Percentiles rank a stretch among this genome's conserved stretches.
Evolutionary conservation across 1,140 invertebrate species (phyloP).

Genomic region (Drosophila ficusphila): DNA sequence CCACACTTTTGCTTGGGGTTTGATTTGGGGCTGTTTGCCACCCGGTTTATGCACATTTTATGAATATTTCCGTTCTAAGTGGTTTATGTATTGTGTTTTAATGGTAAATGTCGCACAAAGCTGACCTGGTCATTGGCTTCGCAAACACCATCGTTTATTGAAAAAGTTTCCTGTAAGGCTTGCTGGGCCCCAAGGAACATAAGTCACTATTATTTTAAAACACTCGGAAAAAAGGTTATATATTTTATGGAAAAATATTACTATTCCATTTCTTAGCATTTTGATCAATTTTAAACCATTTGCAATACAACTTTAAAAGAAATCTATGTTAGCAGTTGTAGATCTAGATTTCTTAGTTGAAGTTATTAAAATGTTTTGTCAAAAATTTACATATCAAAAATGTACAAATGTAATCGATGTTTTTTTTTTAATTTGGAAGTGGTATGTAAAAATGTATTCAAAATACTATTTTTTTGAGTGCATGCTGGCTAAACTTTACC

Average conservation of each 20-base stretch:
- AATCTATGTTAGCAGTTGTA: no score
- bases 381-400: no score
- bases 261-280: no score
- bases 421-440: no score
- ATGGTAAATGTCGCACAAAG: conserved; percentile 21
- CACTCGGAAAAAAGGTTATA: conserved; percentile 11
- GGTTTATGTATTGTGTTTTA: conserved; percentile 27
- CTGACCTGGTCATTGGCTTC: conserved; percentile 17
- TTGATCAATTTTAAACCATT: no score
- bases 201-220: conserved; percentile 26
- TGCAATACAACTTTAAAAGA: no score
- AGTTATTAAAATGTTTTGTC: no score
- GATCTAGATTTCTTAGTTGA: no score
- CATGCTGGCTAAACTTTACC: conserved; percentile 20
- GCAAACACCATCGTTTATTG: conserved; percentile 48
- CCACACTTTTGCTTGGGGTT: conserved; percentile 7
- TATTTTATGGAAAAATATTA: no score
- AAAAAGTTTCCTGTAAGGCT: conserved; percentile 23
- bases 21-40: conserved; percentile 18
- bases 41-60: conserved; percentile 33
- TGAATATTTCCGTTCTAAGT: conserved; percentile 24
- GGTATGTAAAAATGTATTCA: no score
- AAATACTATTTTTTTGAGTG: conserved; percentile 5
- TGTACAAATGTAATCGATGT: no score
- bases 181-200: not conserved